These are phyloP conservation scores for Sebastes taczanowskii DNA, from an alignment of 2,797 vertebrate species.

Conservation along the genomic window DNA sequence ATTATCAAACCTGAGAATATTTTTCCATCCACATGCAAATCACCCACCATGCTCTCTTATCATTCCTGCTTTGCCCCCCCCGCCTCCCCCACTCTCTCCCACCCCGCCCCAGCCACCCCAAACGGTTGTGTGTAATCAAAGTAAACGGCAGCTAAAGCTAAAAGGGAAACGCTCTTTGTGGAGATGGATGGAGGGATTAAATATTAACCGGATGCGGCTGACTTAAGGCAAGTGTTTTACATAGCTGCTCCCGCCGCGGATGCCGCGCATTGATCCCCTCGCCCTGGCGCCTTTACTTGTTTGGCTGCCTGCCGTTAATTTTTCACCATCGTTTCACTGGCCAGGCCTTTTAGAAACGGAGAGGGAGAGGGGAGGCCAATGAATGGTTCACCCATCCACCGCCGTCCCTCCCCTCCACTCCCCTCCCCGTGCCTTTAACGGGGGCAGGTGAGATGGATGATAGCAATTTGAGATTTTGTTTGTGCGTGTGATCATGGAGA, in stretches of 20 bases:
- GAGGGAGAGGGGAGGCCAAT: slow-evolving; percentile 32
- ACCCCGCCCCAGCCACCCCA: slow-evolving; percentile 38
- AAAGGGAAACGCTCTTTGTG: slow-evolving; percentile 78
- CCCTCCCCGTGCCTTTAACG: slow-evolving; percentile 44
- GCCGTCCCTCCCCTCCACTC: not conserved
- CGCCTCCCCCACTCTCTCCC: too few species aligned
- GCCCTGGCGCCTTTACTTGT: slow-evolving; percentile 64
- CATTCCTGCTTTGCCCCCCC: slow-evolving; percentile 50
- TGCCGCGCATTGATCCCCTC: slow-evolving; percentile 73
- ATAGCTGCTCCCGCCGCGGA: slow-evolving; percentile 70
- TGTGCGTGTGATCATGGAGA: slow-evolving; percentile 84
- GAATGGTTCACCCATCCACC: slow-evolving; percentile 46
- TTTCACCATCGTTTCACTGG: slow-evolving; percentile 70
- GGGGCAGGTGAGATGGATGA: slow-evolving; percentile 83
- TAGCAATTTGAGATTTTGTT: slow-evolving; percentile 84
- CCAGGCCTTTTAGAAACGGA: slow-evolving; percentile 49
- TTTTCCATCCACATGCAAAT: slow-evolving; percentile 80
- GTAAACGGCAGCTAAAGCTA: slow-evolving; percentile 79
- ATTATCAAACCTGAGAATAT: slow-evolving; percentile 79
- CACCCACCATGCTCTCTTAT: slow-evolving; percentile 74
- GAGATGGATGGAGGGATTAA: slow-evolving; percentile 83
- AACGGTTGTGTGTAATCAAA: slow-evolving; percentile 80
- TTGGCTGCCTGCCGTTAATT: slow-evolving; percentile 74
- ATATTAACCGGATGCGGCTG: slow-evolving; percentile 83
- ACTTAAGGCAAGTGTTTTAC: slow-evolving; percentile 83